Base-by-base conservation (phyloP, 2,888 invertebrate species). In the Elegia similella region DNA sequence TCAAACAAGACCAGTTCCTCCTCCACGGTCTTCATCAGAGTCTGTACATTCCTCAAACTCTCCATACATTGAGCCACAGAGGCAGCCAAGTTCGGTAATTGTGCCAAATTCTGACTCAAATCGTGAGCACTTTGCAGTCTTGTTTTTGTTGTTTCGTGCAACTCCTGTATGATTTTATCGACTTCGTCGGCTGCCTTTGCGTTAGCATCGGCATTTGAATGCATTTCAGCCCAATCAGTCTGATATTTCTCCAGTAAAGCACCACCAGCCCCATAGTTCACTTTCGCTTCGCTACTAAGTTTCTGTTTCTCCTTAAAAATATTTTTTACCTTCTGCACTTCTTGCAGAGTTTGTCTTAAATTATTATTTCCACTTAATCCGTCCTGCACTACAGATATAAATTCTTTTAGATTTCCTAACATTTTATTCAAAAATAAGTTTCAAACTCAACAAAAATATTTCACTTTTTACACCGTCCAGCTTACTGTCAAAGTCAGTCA, bases 171-270 rank as follows among this genome's bases (percentile, higher is more conserved):
- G 29, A 86, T 62, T 76, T 79, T 84, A 62, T 92, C 93, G 5
- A 92, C 85, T 59, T 88, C 79, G 6, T 93, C 93, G 1, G 94
- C 94, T 52, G 88, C 88, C 69, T 85, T 93, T 7, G 95, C 95
- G 74, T 95, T 96, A 54, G 88, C 90, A 67, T 95, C 95, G 1
- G 95, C 94, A 59, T 93, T 89, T 62, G 92, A 91, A 65, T 96
- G 96, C 48, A 96, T 76, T 67, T 94, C 93, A 15, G 92, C 93
- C 96, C 96, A 96, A 62, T 95, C 90, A 50, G 93, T 86, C 77
- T 96, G 95, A 79, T 94, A 96, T 78, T 94, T 94, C 62, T 93
- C 93, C 52, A 96, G 80, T 61, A 96, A 83, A 62, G 93, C 94
- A 34, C 94, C 94, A 6, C 96, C 96, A 65, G 95, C 95, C 71